phyloP scores from a whole-genome alignment of 2,888 invertebrate species.

The Synanthedon vespiformis region DNA sequence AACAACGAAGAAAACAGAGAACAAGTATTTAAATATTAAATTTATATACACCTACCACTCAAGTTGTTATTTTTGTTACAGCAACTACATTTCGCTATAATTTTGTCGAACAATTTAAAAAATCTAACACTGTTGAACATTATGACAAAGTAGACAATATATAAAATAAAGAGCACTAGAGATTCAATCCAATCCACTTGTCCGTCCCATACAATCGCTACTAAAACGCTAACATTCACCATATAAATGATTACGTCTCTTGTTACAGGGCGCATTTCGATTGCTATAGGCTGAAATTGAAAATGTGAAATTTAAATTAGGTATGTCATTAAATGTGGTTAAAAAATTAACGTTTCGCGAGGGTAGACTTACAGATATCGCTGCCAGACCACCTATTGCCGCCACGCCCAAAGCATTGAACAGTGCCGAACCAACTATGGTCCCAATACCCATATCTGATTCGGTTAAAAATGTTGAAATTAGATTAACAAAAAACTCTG shows the following conservation, averaged over 20 bases:
- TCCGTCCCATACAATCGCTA: constrained; percentile 83
- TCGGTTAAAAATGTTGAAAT: constrained; percentile 87
- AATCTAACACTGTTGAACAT: constrained; percentile 77
- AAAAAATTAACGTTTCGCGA: neutral
- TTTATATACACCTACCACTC: neutral
- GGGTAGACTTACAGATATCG: constrained; percentile 68
- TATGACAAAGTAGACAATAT: constrained; percentile 78
- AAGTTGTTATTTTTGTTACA: neutral
- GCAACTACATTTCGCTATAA: constrained; percentile 14
- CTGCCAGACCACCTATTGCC: constrained; percentile 82
- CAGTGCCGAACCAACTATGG: constrained; percentile 88
- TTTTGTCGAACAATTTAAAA: constrained; percentile 30
- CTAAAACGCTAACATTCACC: constrained; percentile 76
- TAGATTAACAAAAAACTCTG: constrained; percentile 92
- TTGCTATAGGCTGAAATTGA: constrained; percentile 75
- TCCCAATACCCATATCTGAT: constrained; percentile 88
- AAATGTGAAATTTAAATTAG: neutral
- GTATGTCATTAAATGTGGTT: neutral
- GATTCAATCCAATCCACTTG: constrained; percentile 85
- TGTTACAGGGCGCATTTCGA: constrained; percentile 85
- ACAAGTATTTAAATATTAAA: neutral
- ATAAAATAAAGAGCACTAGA: constrained; percentile 76
- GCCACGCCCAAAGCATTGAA: constrained; percentile 90
- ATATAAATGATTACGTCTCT: constrained; percentile 85
- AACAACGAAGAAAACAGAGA: neutral